phyloP scores from a whole-genome alignment of 2,797 vertebrate species.

The Buphagus erythrorhynchus region DNA sequence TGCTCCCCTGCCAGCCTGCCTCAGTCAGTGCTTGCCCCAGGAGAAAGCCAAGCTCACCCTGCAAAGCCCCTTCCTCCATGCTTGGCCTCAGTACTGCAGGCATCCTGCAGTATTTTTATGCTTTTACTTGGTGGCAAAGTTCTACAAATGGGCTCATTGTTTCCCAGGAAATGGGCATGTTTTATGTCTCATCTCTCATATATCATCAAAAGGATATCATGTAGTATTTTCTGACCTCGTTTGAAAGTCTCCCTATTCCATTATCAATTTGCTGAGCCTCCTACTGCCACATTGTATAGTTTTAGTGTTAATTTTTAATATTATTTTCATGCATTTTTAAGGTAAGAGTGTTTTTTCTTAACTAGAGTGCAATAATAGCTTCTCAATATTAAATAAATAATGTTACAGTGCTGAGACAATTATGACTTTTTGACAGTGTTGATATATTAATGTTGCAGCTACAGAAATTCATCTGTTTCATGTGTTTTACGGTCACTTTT shows the following conservation, averaged over 20 bases:
- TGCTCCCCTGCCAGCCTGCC: not conserved
- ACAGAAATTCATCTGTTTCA: conserved; percentile 6
- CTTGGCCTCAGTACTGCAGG: not conserved
- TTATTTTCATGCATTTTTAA: conserved; percentile 72
- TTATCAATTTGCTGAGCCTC: conserved; percentile 48
- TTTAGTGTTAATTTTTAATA: conserved; percentile 71
- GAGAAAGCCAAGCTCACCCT: not conserved
- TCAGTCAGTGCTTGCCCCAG: not conserved
- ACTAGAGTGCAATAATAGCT: conserved; percentile 62
- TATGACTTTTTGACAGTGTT: conserved; percentile 62
- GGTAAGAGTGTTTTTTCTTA: conserved; percentile 25
- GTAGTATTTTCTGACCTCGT: conserved; percentile 23
- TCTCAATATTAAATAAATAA: conserved; percentile 72
- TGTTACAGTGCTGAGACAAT: conserved; percentile 52
- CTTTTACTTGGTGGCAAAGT: not conserved
- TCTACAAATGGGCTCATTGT: not conserved
- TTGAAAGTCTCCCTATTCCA: conserved; percentile 31
- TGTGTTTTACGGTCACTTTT: conserved; percentile 15
- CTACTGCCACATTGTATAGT: conserved; percentile 26
- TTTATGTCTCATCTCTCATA: not conserved
- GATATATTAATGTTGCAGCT: conserved; percentile 46
- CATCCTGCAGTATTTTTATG: not conserved
- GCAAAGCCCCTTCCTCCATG: not conserved
- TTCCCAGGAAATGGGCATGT: not conserved
- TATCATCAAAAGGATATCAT: not conserved